Conservation (phyloP, 2,113 vertebrate species). For the Erythrocercus mccallii region DNA sequence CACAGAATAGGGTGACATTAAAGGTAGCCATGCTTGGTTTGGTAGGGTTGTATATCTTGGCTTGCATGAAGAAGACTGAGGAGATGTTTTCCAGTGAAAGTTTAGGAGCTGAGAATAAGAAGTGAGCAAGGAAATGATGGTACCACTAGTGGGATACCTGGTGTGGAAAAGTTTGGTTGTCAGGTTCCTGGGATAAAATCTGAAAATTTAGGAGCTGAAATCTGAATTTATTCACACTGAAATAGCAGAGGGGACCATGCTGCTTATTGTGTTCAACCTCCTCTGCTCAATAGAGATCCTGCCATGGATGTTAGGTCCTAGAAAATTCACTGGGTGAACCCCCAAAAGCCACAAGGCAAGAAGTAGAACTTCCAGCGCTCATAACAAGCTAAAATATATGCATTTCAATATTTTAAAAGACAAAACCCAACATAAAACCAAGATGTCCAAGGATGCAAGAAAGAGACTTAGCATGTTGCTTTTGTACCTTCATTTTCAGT, state of each 20-base stretch:
- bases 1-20: background rate
- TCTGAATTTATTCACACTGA: background rate
- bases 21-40: background rate
- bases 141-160: rapidly evolving
- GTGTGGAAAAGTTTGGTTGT: background rate
- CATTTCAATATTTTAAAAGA: background rate
- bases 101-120: background rate
- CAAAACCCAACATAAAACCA: background rate
- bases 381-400: background rate
- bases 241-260: rapidly evolving
- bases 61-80: background rate
- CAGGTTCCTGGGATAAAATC: background rate
- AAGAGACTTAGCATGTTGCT: background rate
- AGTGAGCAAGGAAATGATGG: background rate
- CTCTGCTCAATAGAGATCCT: background rate
- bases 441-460: background rate
- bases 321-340: background rate
- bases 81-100: background rate
- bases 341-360: background rate
- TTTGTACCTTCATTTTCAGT: background rate
- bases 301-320: background rate
- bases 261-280: background rate
- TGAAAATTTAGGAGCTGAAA: background rate
- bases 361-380: background rate
- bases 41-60: background rate